Evolutionary conservation across 2,888 invertebrate genomes (phyloP).

Genomic region (Leucozona laternaria): DNA sequence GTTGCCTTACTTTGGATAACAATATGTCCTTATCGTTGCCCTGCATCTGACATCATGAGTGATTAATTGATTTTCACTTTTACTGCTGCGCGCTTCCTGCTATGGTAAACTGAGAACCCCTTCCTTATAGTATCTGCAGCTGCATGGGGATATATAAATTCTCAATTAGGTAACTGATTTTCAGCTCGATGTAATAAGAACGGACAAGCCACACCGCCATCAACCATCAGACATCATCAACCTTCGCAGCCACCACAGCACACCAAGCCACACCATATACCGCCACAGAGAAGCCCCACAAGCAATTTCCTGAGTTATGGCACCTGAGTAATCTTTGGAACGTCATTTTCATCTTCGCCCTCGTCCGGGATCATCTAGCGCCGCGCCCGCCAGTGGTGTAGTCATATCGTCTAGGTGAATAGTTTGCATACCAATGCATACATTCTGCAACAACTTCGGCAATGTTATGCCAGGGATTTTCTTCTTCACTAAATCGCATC

Average conservation of each 20-base stretch:
- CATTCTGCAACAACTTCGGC: conserved; percentile 61
- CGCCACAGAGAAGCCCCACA: conserved; percentile 26
- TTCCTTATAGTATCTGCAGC: no score
- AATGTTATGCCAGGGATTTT: conserved; percentile 65
- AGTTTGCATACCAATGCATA: conserved; percentile 60
- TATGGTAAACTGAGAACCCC: not conserved
- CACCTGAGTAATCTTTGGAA: conserved; percentile 61
- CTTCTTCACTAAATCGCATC: conserved; percentile 69
- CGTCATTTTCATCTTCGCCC: conserved; percentile 28
- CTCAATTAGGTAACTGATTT: conserved; percentile 67
- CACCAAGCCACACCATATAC: not conserved
- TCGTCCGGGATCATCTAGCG: not conserved
- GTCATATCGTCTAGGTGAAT: conserved; percentile 37
- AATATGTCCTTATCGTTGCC: conserved; percentile 46
- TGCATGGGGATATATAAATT: conserved; percentile 50
- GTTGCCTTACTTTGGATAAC: conserved; percentile 38
- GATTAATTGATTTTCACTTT: conserved; percentile 71
- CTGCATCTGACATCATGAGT: conserved; percentile 58
- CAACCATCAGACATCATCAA: conserved; percentile 26
- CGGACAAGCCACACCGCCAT: conserved; percentile 32
- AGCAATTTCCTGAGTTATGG: conserved; percentile 59
- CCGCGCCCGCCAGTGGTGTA: not conserved
- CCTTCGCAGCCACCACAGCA: not conserved
- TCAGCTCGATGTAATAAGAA: conserved; percentile 38
- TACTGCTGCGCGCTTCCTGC: conserved; percentile 21